Percentiles rank a stretch among this genome's conserved stretches.
Evolutionary conservation across 2,797 vertebrate genomes (phyloP).

Genomic region (Mallotus villosus): DNA sequence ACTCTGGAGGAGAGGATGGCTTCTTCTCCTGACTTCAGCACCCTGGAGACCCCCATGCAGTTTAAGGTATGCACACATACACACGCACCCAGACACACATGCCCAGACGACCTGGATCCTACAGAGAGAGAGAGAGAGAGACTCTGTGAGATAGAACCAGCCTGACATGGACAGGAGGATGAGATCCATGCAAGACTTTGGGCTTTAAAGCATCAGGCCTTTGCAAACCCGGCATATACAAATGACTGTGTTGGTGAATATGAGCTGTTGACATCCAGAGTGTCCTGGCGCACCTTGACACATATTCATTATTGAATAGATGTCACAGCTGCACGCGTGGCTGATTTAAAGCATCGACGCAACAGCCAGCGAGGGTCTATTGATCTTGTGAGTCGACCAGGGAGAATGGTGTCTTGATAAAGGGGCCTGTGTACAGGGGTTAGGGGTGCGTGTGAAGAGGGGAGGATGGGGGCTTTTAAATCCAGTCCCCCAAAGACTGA

Average conservation of each 20-base stretch:
- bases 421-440: conserved; percentile 41
- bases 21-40: conserved; percentile 87
- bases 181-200: background rate
- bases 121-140: too few species aligned
- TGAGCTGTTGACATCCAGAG: background rate
- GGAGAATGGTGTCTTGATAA: conserved; percentile 48
- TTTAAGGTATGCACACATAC: conserved; percentile 78
- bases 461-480: conserved; percentile 18
- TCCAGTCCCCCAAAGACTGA: conserved; percentile 28
- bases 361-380: conserved; percentile 55
- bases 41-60: conserved; percentile 89
- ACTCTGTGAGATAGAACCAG: background rate
- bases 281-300: conserved; percentile 15
- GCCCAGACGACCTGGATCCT: background rate
- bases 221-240: background rate
- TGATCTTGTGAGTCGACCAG: conserved; percentile 47
- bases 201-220: too few species aligned
- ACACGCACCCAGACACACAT: background rate
- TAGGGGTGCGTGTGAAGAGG: background rate
- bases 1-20: conserved; percentile 93
- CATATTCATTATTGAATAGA: conserved; percentile 48
- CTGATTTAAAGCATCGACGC: conserved; percentile 53
- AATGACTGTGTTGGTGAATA: background rate
- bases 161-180: too few species aligned
- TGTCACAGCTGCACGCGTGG: conserved; percentile 32